Conservation (phyloP, 64 coral and sea anemone species). For the Porites australiensis region DNA sequence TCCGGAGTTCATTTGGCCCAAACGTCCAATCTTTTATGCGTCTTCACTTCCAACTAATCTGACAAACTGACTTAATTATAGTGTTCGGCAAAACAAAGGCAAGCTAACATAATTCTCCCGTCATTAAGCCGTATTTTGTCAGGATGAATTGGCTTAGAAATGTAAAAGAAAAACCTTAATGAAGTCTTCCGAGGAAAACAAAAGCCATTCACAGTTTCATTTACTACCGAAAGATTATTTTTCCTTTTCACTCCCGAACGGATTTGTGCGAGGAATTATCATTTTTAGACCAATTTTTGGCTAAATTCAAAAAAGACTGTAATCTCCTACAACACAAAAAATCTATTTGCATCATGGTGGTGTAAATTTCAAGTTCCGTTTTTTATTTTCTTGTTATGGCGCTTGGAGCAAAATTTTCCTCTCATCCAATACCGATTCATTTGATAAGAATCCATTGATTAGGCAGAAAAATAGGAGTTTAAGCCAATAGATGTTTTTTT, state of each 20-base stretch:
- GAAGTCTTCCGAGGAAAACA: constrained; percentile 70
- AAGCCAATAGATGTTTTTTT: constrained; percentile 11
- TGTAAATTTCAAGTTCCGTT: constrained; percentile 5
- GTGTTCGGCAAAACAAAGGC: constrained; percentile 41
- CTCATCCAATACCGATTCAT: constrained; percentile 45
- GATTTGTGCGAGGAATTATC: background rate
- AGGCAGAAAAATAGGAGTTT: constrained; percentile 40
- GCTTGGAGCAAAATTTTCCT: constrained; percentile 13
- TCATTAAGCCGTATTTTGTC: constrained; percentile 79
- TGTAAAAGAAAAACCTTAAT: constrained; percentile 74
- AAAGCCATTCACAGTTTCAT: constrained; percentile 73
- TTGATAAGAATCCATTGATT: constrained; percentile 68
- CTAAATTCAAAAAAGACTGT: background rate
- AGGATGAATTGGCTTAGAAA: constrained; percentile 60
- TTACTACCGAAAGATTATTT: constrained; percentile 55
- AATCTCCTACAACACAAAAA: background rate
- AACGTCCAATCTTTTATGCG: constrained; percentile 7
- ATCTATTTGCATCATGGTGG: background rate
- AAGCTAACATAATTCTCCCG: constrained; percentile 59
- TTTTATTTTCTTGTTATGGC: constrained; percentile 3
- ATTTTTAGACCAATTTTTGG: background rate
- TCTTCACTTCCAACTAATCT: background rate
- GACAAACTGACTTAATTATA: constrained; percentile 43
- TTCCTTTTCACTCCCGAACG: background rate
- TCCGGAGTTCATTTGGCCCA: background rate